A percentile compares a stretch with the other conserved stretches of the same genome.
phyloP scores from a whole-genome alignment of 1,140 invertebrate genomes.

The Lordiphosa mommai region DNA sequence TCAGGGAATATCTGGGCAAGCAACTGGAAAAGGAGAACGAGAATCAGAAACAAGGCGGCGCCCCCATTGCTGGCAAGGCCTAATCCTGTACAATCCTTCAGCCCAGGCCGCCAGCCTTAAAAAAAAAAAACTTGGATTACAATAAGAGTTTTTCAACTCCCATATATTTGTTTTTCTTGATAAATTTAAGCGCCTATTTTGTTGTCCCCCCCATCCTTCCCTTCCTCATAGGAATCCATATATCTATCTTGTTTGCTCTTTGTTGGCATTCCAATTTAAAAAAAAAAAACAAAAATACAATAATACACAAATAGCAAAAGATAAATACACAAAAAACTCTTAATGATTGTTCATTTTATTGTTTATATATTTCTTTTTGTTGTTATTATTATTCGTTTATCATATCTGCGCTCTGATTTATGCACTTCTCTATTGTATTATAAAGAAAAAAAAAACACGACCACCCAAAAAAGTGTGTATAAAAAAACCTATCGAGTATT shows the following conservation, averaged over 20 bases:
- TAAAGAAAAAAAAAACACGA: conserved; percentile 37
- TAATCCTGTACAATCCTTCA: conserved; percentile 65
- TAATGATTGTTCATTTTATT: conserved; percentile 40
- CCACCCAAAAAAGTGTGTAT: conserved; percentile 23
- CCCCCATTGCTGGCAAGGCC: conserved; percentile 75
- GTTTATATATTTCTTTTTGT: conserved; percentile 58
- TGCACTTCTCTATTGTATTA: conserved; percentile 50
- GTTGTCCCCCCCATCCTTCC: conserved; percentile 36
- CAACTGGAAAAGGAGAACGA: conserved; percentile 92
- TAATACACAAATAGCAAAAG: conserved; percentile 8
- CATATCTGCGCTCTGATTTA: conserved; percentile 58
- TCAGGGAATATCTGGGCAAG: conserved; percentile 97
- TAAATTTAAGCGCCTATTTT: conserved; percentile 55
- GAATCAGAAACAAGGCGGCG: conserved; percentile 66
- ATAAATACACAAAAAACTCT: conserved; percentile 37
- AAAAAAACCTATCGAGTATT: conserved; percentile 55
- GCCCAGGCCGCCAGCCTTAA: conserved; percentile 48
- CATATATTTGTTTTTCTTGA: conserved; percentile 57
- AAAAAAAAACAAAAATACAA: conserved; percentile 10
- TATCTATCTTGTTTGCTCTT: conserved; percentile 44
- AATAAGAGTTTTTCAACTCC: conserved; percentile 46
- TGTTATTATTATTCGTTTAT: conserved; percentile 64
- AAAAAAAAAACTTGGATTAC: conserved; percentile 42
- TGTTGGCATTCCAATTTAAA: conserved; percentile 63
- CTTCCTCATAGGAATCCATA: conserved; percentile 29